Base-by-base conservation (phyloP, 2,888 invertebrate genomes). In the Molorchus minor region DNA sequence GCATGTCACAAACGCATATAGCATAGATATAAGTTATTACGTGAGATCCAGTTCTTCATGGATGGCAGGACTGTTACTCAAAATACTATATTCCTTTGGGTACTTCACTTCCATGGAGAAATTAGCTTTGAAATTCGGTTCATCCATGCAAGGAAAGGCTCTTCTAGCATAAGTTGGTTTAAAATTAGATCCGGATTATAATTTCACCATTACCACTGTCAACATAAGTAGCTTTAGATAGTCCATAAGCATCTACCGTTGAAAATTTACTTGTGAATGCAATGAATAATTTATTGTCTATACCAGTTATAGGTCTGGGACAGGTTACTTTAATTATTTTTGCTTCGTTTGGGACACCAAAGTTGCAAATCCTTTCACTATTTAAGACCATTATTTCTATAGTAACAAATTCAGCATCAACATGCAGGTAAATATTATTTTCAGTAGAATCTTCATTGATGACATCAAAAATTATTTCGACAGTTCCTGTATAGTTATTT, bases 141-240 rank as follows among this genome's bases (percentile, higher is more conserved):
- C 49, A 38, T 51, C 49, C 20, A 51, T 38, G 12, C 49, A 51
- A 7, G 49, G 49, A 12, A 51, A 51, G 1, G 40, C 49, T 7
- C 25, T 40, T 16, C 49, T 25, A 1, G 49, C 40, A 7, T 29
- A 40, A 15, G 17, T 51, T 1, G 49, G 49, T 17, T 38, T 25
- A 51, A 51, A 29, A 17, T 25, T 5, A 1, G 49, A 40, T 2
- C 25, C 25, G 3, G 38, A 25, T 15, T 38, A 13, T 7, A 21
- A 3, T 7, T 38, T 16, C 13, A 16, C 3, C 2, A 10, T 13
- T n/a, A 2, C 16, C 25, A 10, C 29, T 10, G 15, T 51, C n/a
- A 13, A 25, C 1, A 17, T 29, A 51, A 10, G 4, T 15, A 4
- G 10, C 25, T 40, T 51, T 51, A 10, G 38, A 25, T 12, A 51